Conservation (phyloP, 2,113 vertebrate species). For the Larimichthys polyactis region DNA sequence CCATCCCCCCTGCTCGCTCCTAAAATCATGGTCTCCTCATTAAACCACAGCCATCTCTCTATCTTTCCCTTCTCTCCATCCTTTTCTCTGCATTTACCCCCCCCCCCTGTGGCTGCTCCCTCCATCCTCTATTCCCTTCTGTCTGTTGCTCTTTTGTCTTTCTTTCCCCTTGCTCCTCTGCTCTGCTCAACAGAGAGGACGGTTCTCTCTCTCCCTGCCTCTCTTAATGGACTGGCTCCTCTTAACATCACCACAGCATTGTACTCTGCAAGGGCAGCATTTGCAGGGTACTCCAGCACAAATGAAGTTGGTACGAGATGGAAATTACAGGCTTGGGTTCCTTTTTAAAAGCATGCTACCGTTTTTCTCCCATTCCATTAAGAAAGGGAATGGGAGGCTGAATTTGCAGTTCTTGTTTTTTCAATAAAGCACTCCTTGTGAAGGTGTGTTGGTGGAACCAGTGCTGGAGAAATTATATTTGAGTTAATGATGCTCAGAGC, state of each 20-base stretch:
- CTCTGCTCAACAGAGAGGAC: conserved; percentile 11
- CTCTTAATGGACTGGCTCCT: conserved; percentile 72
- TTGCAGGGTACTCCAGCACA: conserved; percentile 71
- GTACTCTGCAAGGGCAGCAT: conserved; percentile 68
- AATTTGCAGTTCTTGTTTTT: conserved; percentile 70
- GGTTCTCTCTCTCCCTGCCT: conserved; percentile 23
- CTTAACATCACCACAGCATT: conserved; percentile 58
- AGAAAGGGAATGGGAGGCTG: conserved; percentile 40
- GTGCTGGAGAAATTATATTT: conserved; percentile 77
- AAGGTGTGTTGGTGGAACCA: conserved; percentile 64
- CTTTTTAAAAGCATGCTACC: conserved; percentile 71
- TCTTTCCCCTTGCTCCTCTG: conserved; percentile 13
- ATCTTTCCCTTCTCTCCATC: not conserved
- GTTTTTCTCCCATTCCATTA: conserved; percentile 67
- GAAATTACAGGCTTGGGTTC: conserved; percentile 78
- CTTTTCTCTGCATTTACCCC: conserved; percentile 2
- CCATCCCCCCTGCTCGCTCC: conserved; percentile 53
- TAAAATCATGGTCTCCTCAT: conserved; percentile 72
- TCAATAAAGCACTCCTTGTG: conserved; percentile 75
- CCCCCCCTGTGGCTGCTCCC: not conserved
- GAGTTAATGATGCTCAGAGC: conserved; percentile 75
- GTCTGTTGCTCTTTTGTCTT: conserved; percentile 39
- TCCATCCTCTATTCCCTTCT: not conserved
- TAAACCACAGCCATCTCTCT: conserved; percentile 48
- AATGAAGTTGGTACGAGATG: conserved; percentile 79